phyloP scores from a whole-genome alignment of 1,140 invertebrate species.

The Cyclina sinensis region DNA sequence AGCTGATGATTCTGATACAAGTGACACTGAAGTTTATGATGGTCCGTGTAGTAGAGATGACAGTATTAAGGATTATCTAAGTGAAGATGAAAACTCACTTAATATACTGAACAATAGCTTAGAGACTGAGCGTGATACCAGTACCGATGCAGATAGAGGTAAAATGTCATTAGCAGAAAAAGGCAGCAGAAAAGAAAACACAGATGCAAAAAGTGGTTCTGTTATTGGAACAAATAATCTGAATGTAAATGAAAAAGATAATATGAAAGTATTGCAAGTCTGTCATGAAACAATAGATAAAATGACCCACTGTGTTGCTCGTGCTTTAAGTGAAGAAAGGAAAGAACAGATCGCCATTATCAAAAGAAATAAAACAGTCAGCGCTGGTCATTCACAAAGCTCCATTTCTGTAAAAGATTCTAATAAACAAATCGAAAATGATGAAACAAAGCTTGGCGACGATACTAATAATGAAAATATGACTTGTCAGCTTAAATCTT shows the following conservation, averaged over 20 bases:
- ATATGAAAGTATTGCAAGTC: not conserved
- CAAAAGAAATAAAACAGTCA: not conserved
- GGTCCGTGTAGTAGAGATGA: not conserved
- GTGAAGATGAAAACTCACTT: not conserved
- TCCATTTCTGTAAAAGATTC: not conserved
- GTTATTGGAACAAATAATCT: not conserved
- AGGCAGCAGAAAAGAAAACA: too few species aligned
- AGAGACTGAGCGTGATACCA: not conserved
- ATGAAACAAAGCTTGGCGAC: too few species aligned
- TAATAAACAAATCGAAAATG: too few species aligned
- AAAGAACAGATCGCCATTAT: not conserved
- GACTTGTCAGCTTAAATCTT: too few species aligned
- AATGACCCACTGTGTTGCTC: constrained; percentile 21
- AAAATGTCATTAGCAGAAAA: too few species aligned
- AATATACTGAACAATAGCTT: not conserved
- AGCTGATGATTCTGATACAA: not conserved
- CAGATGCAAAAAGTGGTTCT: too few species aligned
- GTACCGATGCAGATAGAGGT: too few species aligned
- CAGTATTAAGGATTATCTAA: not conserved
- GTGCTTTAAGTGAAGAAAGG: constrained; percentile 31
- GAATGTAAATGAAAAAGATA: not conserved
- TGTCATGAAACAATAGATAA: not conserved
- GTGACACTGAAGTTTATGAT: not conserved
- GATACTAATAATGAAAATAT: too few species aligned
- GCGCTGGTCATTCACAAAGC: not conserved